Evolutionary conservation across 37 sponge, comb jelly and placozoan species (phyloP).

Genomic region (Haliclona indistincta): DNA sequence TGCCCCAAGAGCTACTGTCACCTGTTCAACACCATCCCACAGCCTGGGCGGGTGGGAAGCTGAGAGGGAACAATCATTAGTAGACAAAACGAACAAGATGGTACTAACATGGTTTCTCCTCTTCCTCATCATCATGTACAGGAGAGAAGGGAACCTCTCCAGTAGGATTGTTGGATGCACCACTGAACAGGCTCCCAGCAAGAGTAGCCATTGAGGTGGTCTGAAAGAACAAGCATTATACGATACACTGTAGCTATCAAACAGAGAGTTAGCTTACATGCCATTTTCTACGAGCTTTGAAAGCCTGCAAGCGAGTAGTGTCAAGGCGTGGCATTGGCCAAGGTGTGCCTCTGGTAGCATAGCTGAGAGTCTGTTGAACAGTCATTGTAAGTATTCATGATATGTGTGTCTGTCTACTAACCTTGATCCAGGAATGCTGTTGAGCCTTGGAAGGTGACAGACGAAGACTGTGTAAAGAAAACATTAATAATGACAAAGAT

Average conservation of each 20-base stretch:
- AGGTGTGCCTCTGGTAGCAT: conserved; percentile 17
- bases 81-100: no score
- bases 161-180: no score
- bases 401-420: no score
- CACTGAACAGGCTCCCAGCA: not conserved
- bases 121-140: no score
- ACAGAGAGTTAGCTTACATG: conserved; percentile 39
- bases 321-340: conserved; percentile 64
- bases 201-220: not conserved
- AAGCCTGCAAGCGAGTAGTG: conserved; percentile 33
- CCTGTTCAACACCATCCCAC: conserved; percentile 5
- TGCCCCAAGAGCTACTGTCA: conserved; percentile 18
- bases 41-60: conserved; percentile 8
- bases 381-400: no score
- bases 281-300: conserved; percentile 60
- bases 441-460: conserved; percentile 24
- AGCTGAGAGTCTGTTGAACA: no score
- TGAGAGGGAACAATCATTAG: not conserved
- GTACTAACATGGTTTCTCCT: no score
- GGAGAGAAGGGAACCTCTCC: no score
- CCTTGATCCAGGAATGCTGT: conserved; percentile 52
- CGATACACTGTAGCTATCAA: no score
- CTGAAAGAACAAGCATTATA: no score
- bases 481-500: no score
- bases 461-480: conserved; percentile 28